Base-by-base conservation (phyloP, 2,113 vertebrate species). In the Phainopepla nitens region DNA sequence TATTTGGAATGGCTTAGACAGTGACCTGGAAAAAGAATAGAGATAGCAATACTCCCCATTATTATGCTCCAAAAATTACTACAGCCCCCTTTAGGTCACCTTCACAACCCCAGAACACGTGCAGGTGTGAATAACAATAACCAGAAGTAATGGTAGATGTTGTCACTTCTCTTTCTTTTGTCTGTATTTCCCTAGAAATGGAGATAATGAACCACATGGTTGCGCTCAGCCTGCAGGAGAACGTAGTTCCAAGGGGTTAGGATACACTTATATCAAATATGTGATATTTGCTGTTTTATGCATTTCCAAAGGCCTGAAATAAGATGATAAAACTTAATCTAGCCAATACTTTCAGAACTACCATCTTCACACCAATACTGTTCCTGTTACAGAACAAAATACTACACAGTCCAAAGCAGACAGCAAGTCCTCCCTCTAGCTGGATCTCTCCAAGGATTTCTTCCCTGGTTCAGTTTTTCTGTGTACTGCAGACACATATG, bases 21-120 rank as follows among this genome's bases (percentile, higher is more conserved):
- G 87, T 93, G 93, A 96, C 78, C 95, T 15, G 11, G 89, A 96
- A 96, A 94, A 93, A 86, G 49, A 94, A 96, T 78, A 56, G 29
- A 81, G 85, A 82, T 58, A 93, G 60, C 31, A 81, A 80, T 77
- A 80, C 18, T 53, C 36, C 42, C 68, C 25, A 94, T 91, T 90
- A 96, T 66, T 70, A 77, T 36, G 60, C 60, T 95, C 71, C 72
- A 90, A 88, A 93, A 96, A 90, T 73, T 80, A 68, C 42, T 47
- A 17, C 58, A 56, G 58, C 58, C 42, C 66, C 17, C 35, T 54
- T 47, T 47, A 61, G 50, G 94, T 93, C 93, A 96, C 92, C 90
- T 96, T 94, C 79, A 80, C 54, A 90, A 88, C 7, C 66, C 62
- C 42, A 51, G 25, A 91, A 92, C 82, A 65, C 8, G 73, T 83